Evolutionary conservation across 2,888 invertebrate species (phyloP).

Genomic region (Lasioglossum villosulum): DNA sequence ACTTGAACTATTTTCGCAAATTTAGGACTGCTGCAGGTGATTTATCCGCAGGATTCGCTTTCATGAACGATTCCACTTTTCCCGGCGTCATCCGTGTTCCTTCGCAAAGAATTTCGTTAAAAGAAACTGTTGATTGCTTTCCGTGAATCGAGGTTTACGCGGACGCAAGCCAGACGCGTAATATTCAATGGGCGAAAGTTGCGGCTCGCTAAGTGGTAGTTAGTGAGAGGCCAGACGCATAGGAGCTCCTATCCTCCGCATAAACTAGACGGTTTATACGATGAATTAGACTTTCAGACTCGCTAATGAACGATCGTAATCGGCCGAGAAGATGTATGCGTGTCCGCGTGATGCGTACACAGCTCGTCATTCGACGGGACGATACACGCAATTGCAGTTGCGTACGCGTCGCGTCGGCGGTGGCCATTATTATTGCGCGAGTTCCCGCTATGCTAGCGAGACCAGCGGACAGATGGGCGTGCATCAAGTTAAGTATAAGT

Average conservation of each 20-base stretch:
- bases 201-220: conserved; percentile 6
- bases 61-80: background rate
- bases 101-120: background rate
- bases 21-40: background rate
- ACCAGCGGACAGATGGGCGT: conserved; percentile 45
- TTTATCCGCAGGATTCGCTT: background rate
- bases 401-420: conserved; percentile 30
- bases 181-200: background rate
- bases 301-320: conserved; percentile 51
- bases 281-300: conserved; percentile 48
- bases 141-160: background rate
- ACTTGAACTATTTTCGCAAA: background rate
- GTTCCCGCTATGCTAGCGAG: conserved; percentile 29
- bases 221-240: conserved; percentile 8
- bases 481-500: conserved; percentile 55
- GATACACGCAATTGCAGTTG: conserved; percentile 47
- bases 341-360: conserved; percentile 12
- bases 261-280: conserved; percentile 33
- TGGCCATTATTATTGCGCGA: conserved; percentile 57
- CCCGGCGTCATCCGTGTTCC: background rate
- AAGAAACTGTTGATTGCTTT: background rate
- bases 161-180: background rate
- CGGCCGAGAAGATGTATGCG: conserved; percentile 30
- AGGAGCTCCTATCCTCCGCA: conserved; percentile 16
- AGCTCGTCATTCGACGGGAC: conserved; percentile 43